phyloP scores from a whole-genome alignment of 92 coral and sea anemone genomes.

The Nematostella vectensis region DNA sequence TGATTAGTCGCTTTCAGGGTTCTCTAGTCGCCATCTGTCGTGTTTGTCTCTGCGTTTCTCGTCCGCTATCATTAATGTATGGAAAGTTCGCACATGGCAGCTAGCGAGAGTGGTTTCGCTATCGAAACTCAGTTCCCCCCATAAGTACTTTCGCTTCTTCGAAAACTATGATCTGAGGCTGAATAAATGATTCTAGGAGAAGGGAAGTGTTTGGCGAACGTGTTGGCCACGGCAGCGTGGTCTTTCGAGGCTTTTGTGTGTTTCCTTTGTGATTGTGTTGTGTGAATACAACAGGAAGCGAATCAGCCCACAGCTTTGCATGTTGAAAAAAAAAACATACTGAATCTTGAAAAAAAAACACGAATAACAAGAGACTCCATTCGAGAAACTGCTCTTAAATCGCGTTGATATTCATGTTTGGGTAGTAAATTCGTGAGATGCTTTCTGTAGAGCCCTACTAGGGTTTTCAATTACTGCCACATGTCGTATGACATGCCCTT shows the following conservation, averaged over 20 bases:
- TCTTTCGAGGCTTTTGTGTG: neutral
- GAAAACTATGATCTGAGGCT: no score
- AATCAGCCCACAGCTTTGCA: no score
- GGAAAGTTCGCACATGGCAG: neutral
- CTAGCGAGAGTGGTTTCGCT: neutral
- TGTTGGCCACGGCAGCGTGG: neutral
- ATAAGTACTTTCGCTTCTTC: no score
- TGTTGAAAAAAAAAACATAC: no score
- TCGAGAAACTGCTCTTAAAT: no score
- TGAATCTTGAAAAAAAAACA: no score
- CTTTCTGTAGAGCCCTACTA: neutral
- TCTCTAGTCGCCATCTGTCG: constrained; percentile 15
- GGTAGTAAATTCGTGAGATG: neutral
- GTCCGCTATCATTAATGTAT: constrained; percentile 24
- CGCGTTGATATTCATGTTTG: no score
- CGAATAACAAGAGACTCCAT: no score
- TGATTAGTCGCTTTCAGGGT: constrained; percentile 6
- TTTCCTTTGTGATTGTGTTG: neutral
- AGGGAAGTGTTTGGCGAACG: no score
- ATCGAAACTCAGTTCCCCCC: constrained; percentile 3
- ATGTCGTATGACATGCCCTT: neutral
- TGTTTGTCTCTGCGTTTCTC: constrained; percentile 13
- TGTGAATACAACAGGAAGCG: neutral
- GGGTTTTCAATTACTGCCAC: neutral
- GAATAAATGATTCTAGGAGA: no score